Base-by-base conservation (phyloP, 30 jellyfish, hydroid and myxozoan genomes). In the Calvadosia cruxmelitensis region DNA sequence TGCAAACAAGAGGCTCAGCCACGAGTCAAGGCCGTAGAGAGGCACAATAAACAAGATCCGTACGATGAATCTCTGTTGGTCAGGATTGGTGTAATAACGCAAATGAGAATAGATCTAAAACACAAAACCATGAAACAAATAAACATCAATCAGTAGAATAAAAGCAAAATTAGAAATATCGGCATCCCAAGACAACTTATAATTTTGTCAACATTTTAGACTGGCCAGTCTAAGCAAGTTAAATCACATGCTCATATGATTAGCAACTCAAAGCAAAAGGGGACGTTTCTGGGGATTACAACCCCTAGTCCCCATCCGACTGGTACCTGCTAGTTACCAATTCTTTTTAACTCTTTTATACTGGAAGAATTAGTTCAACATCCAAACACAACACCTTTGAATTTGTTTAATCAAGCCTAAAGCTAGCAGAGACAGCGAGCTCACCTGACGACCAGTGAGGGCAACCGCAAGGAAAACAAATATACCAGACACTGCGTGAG, bases 21-120 rank as follows among this genome's bases (percentile, higher is more conserved):
- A 90, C 34, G 99, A 90, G 49, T 84, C 99, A 35, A 90, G 82
- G 27, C 95, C 92, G 71, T 90, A 90, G 29, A 90, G 75, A 1
- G 99, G 99, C 16, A 90, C 95, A 50, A 90, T 90, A 50, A 90
- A 74, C 61, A 90, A 80, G 31, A 90, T 83, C 26, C 99, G 91
- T 13, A 90, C 93, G 57, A 90, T 90, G 82, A 76, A 90, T 67
- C 88, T 81, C 53, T 90, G 99, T 67, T 90, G 95, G 29, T 90
- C 95, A 2, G 95, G 93, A 67, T 90, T 90, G 35, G 95, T 90
- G 73, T 71, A 90, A 68, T 64, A 93, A 23, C 92, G 67, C 24
- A 93, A 71, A 70, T 90, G 99, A 3, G 84, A 63, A 64, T 85
- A 93, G 16, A 90, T 90, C 99, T 90, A 73, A 31, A 77, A 52